These are phyloP conservation scores for Hoplostethus mediterraneus DNA, from an alignment of 2,797 vertebrate genomes.

Conservation along the genomic window DNA sequence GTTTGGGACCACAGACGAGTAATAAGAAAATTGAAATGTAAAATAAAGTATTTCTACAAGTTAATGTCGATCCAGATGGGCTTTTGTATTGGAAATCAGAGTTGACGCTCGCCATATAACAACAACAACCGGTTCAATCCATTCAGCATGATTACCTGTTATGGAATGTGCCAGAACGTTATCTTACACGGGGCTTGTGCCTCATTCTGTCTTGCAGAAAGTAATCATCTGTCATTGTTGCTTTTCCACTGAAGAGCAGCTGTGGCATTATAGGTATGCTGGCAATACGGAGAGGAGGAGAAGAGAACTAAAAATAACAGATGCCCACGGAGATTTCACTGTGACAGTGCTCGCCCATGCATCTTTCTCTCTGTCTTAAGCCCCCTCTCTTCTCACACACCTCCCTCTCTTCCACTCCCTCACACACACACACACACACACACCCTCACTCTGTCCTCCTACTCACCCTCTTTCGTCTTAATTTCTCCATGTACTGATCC, in stretches of 20 bases:
- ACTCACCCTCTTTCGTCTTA: conserved; percentile 19
- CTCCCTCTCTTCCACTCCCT: conserved; percentile 37
- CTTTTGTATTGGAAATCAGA: neutral
- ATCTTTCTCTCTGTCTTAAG: conserved; percentile 35
- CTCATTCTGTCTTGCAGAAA: conserved; percentile 14
- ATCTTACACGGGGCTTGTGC: conserved; percentile 25
- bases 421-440: conserved; percentile 11
- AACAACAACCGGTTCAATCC: conserved; percentile 5
- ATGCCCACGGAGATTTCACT: conserved; percentile 63
- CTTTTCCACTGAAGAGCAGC: conserved; percentile 57
- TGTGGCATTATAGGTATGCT: conserved; percentile 56
- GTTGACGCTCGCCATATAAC: neutral
- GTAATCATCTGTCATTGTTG: conserved; percentile 53
- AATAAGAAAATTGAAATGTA: neutral
- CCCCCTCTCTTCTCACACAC: conserved; percentile 42
- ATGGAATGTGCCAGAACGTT: conserved; percentile 23
- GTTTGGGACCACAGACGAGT: neutral
- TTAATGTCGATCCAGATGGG: conserved; percentile 25
- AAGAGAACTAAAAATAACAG: conserved; percentile 70
- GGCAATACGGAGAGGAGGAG: conserved; percentile 19
- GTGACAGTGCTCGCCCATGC: conserved; percentile 52
- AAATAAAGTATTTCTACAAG: conserved; percentile 6
- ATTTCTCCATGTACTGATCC: neutral
- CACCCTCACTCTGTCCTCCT: neutral
- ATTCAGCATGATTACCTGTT: conserved; percentile 18